Conservation (phyloP, 2,113 vertebrate species). For the Irena cyanogastra region DNA sequence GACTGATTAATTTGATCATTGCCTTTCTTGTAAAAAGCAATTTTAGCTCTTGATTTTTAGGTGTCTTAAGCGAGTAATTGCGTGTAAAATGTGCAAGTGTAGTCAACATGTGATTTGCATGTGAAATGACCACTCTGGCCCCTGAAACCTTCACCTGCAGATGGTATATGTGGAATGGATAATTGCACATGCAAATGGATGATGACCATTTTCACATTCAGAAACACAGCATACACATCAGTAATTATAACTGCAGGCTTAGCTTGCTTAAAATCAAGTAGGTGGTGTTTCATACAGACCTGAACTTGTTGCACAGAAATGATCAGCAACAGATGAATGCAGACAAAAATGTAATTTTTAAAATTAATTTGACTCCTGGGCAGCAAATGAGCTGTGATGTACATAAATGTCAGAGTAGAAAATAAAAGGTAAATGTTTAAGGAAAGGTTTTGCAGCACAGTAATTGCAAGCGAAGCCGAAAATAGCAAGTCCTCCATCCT, state of each 20-base stretch:
- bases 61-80: background rate
- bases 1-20: background rate
- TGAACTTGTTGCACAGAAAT: background rate
- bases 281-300: background rate
- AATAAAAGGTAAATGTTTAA: background rate
- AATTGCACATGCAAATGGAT: conserved; percentile 2
- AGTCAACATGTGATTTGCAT: background rate
- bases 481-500: background rate
- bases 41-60: background rate
- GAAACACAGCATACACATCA: background rate
- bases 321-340: background rate
- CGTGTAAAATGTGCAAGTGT: background rate
- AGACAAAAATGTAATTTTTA: conserved; percentile 1
- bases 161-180: background rate
- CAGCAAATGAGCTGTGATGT: background rate
- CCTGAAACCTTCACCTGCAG: background rate
- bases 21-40: background rate
- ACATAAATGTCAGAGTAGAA: conserved; percentile 9
- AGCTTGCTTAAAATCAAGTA: background rate
- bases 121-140: background rate
- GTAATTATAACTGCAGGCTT: background rate
- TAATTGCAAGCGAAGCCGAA: background rate
- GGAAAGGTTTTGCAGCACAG: background rate
- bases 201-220: background rate
- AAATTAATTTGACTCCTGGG: background rate